Evolutionary conservation across 2,113 vertebrate species (phyloP).

Genomic region (Catharus bicknelli): DNA sequence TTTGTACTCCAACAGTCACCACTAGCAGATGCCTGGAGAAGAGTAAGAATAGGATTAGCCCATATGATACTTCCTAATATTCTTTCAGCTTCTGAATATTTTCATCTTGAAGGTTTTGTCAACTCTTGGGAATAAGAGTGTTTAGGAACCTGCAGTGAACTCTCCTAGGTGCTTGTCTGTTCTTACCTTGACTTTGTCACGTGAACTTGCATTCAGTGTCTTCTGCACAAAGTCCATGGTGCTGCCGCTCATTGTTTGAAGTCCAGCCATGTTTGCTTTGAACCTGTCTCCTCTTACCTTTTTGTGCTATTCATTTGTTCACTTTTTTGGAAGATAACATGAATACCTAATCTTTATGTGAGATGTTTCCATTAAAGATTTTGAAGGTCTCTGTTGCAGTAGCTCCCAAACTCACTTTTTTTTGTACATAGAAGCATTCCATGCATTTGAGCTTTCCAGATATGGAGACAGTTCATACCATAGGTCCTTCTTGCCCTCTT

Average conservation of each 20-base stretch:
- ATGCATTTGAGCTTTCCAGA: neutral
- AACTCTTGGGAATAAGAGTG: neutral
- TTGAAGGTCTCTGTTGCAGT: neutral
- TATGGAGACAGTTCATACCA: neutral
- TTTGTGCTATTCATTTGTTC: neutral
- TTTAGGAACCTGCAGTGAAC: neutral
- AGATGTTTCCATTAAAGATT: neutral
- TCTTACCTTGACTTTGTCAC: neutral
- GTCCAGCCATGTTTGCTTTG: neutral
- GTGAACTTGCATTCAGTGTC: neutral
- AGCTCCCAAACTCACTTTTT: neutral
- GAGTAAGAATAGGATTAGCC: neutral
- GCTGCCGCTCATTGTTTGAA: neutral
- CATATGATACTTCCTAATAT: neutral
- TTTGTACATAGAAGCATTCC: neutral
- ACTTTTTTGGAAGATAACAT: neutral
- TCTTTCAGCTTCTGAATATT: neutral
- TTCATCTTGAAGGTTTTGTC: neutral
- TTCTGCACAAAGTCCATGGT: rapidly evolving
- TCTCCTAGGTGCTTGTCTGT: neutral
- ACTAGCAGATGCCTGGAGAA: neutral
- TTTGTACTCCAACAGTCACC: neutral
- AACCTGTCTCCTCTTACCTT: neutral
- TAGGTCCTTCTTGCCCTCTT: neutral
- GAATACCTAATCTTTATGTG: neutral